Base-by-base conservation (phyloP, 2,797 vertebrate genomes). In the Chelidonichthys spinosus region DNA sequence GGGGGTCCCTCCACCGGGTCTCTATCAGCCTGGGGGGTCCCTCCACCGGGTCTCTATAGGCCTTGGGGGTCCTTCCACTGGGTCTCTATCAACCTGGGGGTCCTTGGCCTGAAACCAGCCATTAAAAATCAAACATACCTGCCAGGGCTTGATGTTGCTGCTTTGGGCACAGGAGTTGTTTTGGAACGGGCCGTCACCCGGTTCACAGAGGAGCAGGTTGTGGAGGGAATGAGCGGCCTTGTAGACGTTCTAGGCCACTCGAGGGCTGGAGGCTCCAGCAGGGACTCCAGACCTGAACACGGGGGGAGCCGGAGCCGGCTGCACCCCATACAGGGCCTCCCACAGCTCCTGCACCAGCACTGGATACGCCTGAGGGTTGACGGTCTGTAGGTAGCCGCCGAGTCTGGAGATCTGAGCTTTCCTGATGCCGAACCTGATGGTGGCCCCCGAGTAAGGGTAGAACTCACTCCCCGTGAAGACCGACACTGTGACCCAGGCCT, bases 211-310 rank as follows among this genome's bases (percentile, higher is more conserved):
- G 55, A 94, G 77, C 11, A 95, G 90, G 60, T 94, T 94, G 68
- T 94, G 91, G 55, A 95, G 88, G 11, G 94, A 93, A 88, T 94
- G 81, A n/a, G 94, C 94, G 59, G 89, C 91, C 79, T 95, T 94
- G 72, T 95, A 95, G 10, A 93, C 92, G 71, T 95, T 95, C 72
- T 95, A 95, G 3, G 93, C 81, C 50, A 95, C 89, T 69, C 94
- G 88, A n/a, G 92, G 88, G 42, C 87, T 94, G 4, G 93, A 94
- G 49, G 92, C 33, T 87, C 77, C 63, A 83, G 37, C 14, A 93
- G 64, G 2, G 60, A 36, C 82, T 95, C 94, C 3, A 90, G 50
- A 11, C 94, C 93, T 6, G 90, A 86, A 59, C 94, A 95, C 6
- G 70, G 40, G 17, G 88, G 81, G 62, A 1, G 72, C 81, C 5